A percentile compares a stretch with the other conserved stretches of the same genome.
Conservation (phyloP, 2,797 vertebrate species). For the Enteromius fasciolatus region DNA sequence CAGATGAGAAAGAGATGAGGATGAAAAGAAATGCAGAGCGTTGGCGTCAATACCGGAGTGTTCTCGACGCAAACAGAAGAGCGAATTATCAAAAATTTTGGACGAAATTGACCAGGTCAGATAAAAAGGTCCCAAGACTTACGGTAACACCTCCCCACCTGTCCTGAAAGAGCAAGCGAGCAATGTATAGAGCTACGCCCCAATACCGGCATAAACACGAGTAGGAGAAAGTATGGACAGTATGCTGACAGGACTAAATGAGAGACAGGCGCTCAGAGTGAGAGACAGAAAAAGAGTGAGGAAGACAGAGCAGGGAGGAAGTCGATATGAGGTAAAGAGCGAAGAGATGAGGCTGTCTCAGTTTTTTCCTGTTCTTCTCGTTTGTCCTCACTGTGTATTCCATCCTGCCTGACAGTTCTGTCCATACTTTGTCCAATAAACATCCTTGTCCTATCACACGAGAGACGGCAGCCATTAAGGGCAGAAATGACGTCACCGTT, state of each 20-base stretch:
- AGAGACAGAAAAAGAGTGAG: slow-evolving; percentile 60
- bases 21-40: slow-evolving; percentile 57
- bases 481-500: slow-evolving; percentile 1
- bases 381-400: slow-evolving; percentile 39
- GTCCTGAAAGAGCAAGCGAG: slow-evolving; percentile 56
- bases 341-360: slow-evolving; percentile 18
- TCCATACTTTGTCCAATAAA: slow-evolving; percentile 44
- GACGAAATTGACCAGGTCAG: slow-evolving; percentile 22
- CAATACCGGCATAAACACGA: slow-evolving; percentile 46
- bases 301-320: slow-evolving; percentile 67
- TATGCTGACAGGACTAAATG: slow-evolving; percentile 45
- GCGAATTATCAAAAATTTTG: slow-evolving; percentile 52
- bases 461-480: not conserved
- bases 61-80: slow-evolving; percentile 42
- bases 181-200: slow-evolving; percentile 35
- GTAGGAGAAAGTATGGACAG: slow-evolving; percentile 58
- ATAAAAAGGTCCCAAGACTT: slow-evolving; percentile 24
- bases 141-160: slow-evolving; percentile 55
- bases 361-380: slow-evolving; percentile 8
- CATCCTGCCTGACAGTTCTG: slow-evolving; percentile 48
- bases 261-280: slow-evolving; percentile 15
- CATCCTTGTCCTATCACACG: slow-evolving; percentile 15
- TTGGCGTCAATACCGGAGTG: slow-evolving; percentile 30
- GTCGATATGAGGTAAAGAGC: slow-evolving; percentile 52
- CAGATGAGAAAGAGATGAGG: slow-evolving; percentile 60